Conservation (phyloP, 2,113 vertebrate genomes). For the Varanus salvator region DNA sequence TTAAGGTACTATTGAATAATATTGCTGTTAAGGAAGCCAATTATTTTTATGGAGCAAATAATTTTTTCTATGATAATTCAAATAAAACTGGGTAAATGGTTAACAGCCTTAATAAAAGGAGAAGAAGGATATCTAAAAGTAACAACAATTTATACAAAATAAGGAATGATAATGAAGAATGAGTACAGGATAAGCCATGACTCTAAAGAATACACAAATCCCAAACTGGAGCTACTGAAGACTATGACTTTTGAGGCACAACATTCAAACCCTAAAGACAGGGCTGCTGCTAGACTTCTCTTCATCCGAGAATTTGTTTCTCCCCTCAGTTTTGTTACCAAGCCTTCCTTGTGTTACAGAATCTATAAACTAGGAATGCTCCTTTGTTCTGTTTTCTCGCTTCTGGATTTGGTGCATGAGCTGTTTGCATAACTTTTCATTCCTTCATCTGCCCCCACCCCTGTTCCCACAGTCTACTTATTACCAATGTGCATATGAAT, state of each 20-base stretch:
- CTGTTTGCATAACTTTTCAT: not conserved
- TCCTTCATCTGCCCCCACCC: not conserved
- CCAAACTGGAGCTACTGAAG: conserved; percentile 50
- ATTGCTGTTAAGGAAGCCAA: conserved; percentile 76
- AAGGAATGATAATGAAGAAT: conserved; percentile 70
- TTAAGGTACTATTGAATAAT: conserved; percentile 78
- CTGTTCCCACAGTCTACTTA: too few relatives aligned
- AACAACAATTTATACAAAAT: conserved; percentile 78
- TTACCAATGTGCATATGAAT: not conserved
- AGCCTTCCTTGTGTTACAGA: not conserved
- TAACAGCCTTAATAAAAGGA: conserved; percentile 77
- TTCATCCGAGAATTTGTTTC: not conserved
- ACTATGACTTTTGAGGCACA: conserved; percentile 43
- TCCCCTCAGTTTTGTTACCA: not conserved
- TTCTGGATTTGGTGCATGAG: not conserved
- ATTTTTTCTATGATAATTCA: conserved; percentile 80
- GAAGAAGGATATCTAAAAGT: conserved; percentile 70
- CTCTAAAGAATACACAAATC: conserved; percentile 67
- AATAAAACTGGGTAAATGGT: conserved; percentile 77
- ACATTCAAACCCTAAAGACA: conserved; percentile 56
- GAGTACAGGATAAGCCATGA: conserved; percentile 58
- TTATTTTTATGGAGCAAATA: conserved; percentile 83
- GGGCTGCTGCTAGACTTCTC: not conserved
- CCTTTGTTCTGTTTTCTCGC: not conserved
- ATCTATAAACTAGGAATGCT: not conserved